These are phyloP conservation scores for Tympanuchus pallidicinctus DNA, from an alignment of 2,113 vertebrate genomes.

Conservation along the genomic window DNA sequence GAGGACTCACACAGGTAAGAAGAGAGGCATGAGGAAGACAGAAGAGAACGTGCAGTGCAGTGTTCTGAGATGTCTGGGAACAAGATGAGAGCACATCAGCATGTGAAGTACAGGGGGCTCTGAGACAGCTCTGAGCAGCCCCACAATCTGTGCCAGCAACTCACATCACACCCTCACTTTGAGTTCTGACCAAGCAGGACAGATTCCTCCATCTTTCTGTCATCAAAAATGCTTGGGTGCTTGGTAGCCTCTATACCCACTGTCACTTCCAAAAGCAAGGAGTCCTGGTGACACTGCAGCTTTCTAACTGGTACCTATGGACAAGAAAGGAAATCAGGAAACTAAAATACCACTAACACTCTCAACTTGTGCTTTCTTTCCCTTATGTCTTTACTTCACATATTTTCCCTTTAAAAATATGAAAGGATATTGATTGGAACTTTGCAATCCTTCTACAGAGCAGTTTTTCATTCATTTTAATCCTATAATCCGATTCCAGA, in stretches of 20 bases:
- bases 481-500: conserved; percentile 80
- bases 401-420: conserved; percentile 65
- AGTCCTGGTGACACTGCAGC: neutral
- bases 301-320: neutral
- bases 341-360: neutral
- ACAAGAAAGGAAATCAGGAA: conserved; percentile 27
- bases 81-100: neutral
- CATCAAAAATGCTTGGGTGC: neutral
- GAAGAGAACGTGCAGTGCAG: neutral
- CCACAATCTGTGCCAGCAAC: rapidly evolving
- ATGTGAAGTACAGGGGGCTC: neutral
- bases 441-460: conserved; percentile 69
- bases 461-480: conserved; percentile 76
- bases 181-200: neutral
- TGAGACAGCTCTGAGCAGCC: neutral
- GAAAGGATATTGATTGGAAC: conserved; percentile 69
- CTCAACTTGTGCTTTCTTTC: neutral
- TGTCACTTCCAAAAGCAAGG: neutral
- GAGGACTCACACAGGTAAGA: neutral
- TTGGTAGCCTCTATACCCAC: neutral
- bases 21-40: neutral
- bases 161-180: rapidly evolving
- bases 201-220: neutral
- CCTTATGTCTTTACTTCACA: conserved; percentile 31
- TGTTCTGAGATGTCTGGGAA: neutral